These are phyloP conservation scores for Anser cygnoides DNA, from an alignment of 2,113 vertebrate genomes.

Conservation along the genomic window DNA sequence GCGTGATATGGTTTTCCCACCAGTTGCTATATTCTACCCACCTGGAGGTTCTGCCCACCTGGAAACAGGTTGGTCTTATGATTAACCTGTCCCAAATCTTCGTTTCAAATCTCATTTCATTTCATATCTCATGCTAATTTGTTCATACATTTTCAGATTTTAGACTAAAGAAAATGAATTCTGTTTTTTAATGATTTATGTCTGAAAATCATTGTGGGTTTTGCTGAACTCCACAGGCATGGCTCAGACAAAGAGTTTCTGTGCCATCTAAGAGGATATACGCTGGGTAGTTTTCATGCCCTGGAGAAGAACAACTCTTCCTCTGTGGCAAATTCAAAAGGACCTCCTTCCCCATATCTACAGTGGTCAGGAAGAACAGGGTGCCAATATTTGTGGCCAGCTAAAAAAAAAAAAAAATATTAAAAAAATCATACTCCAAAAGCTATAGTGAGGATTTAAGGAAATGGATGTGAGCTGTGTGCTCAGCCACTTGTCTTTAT, in stretches of 20 bases:
- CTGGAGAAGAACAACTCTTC: not conserved
- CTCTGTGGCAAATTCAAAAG: not conserved
- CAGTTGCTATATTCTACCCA: not conserved
- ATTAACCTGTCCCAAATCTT: not conserved
- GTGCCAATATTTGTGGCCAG: not conserved
- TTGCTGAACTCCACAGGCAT: not conserved
- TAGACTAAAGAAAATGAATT: not conserved
- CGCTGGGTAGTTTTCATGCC: not conserved
- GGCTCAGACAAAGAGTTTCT: not conserved
- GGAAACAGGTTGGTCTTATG: not conserved
- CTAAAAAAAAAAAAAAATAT: not conserved
- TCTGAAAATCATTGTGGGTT: not conserved
- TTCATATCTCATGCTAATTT: not conserved
- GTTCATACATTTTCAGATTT: not conserved
- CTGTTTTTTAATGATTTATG: not conserved
- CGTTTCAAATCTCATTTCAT: not conserved
- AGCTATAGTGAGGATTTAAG: not conserved
- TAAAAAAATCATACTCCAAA: not conserved
- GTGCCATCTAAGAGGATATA: not conserved
- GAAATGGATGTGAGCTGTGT: not conserved
- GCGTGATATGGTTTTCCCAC: not conserved
- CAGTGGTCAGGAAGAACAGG: not conserved
- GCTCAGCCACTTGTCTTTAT: not conserved
- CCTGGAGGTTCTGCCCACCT: not conserved
- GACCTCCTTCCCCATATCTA: not conserved